Base-by-base conservation (phyloP, 2,797 vertebrate species). In the Sebastes vulpes region DNA sequence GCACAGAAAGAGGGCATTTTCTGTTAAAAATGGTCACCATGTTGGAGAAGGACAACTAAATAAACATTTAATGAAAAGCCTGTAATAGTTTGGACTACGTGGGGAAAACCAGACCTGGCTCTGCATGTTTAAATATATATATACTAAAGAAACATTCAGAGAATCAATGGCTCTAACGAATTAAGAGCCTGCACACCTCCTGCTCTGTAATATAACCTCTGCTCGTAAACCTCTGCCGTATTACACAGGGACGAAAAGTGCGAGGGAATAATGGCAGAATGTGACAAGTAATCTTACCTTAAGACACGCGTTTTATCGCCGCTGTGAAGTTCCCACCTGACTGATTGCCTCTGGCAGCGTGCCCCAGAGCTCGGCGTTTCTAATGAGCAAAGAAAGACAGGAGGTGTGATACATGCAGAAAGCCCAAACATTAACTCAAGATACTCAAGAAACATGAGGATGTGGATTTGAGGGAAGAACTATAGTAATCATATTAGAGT, bases 211-310 rank as follows among this genome's bases (percentile, higher is more conserved):
- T 21, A 26, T 56, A 72, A 76, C 32, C 20, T 52, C 12, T 31
- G 65, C 79, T 69, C 72, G 29, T 67, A 76, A 83, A 58, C 59
- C 63, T 64, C 26, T 54, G 4, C 58, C 11, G 25, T 23, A 35
- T 70, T 64, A 65, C 64, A 65, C 16, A 1, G 23, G 50, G 35
- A 52, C 21, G 9, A 48, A 70, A 56, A 54, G 67, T 60, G 58
- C 4, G 3, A 61, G 20, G 31, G 74, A 78, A 84, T 84, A 88
- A 87, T 61, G 61, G 38, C 9, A 14, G 72, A 79, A 76, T 48
- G 72, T 73, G 75, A 81, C 56, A 79, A 80, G 66, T 76, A 73
- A 88, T 89, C 75, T 85, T 77, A 91, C 73, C 64, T 79, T 80
- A 74, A 86, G 71, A 72, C 81, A 56, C 2, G 1, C 28, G 60